These are phyloP conservation scores for Corythornis leucogaster DNA, from an alignment of 2,797 vertebrate species.

Conservation along the genomic window DNA sequence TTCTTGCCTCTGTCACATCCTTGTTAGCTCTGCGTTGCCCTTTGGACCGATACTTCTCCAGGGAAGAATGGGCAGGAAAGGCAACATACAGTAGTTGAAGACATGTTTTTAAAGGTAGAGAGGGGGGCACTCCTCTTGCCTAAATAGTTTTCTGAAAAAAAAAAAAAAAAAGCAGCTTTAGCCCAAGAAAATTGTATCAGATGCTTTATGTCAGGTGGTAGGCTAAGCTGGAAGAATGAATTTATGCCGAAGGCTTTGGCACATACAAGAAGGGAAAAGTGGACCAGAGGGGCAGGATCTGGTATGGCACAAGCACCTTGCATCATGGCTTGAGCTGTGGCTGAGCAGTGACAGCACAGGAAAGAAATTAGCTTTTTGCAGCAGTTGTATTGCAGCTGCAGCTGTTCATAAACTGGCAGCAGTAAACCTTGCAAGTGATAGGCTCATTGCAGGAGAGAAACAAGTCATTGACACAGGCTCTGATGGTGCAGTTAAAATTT, in stretches of 20 bases:
- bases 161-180: neutral
- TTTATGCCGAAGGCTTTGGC: neutral
- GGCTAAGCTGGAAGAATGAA: neutral
- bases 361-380: neutral
- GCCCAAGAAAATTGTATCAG: neutral
- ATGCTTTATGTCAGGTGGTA: neutral
- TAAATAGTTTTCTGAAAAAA: neutral
- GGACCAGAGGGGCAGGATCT: neutral
- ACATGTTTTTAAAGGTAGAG: neutral
- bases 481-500: constrained; percentile 42
- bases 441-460: neutral
- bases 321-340: neutral
- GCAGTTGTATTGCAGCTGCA: neutral
- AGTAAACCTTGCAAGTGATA: neutral
- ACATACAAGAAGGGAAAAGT: neutral
- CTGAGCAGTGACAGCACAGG: neutral
- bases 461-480: neutral
- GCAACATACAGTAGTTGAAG: neutral
- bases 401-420: neutral
- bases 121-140: neutral
- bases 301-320: rapidly evolving
- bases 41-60: neutral
- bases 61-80: neutral
- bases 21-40: neutral
- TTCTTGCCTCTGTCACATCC: neutral